Conservation (phyloP, 1,140 invertebrate species). For the Cecropterus lyciades region DNA sequence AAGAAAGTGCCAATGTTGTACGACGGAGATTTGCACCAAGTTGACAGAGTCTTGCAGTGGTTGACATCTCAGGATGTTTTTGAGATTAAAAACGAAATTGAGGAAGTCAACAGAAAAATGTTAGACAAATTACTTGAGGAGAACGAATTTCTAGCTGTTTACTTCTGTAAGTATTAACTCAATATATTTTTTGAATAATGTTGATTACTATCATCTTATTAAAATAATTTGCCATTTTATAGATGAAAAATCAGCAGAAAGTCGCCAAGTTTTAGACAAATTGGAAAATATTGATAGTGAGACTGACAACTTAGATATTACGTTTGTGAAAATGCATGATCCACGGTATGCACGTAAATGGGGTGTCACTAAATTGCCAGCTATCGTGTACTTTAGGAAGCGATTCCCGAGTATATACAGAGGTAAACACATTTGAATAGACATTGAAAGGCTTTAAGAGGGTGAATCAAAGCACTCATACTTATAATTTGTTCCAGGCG, state of each 20-base stretch:
- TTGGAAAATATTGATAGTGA: slow-evolving; percentile 97
- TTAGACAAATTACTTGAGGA: slow-evolving; percentile 96
- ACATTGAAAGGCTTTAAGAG: not conserved
- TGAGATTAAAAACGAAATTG: slow-evolving; percentile 98
- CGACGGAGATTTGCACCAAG: slow-evolving; percentile 95
- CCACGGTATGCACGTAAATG: slow-evolving; percentile 96
- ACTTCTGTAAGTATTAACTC: slow-evolving; percentile 92
- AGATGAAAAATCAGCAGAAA: slow-evolving; percentile 93
- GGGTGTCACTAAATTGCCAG: slow-evolving; percentile 96
- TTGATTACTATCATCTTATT: not conserved
- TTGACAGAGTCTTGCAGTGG: slow-evolving; percentile 94
- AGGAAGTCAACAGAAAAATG: slow-evolving; percentile 98
- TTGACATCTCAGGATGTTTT: slow-evolving; percentile 97
- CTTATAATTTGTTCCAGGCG: slow-evolving; percentile 97
- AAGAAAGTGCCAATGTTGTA: slow-evolving; percentile 95
- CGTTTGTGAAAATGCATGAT: slow-evolving; percentile 97
- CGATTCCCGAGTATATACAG: slow-evolving; percentile 97
- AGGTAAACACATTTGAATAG: slow-evolving; percentile 83
- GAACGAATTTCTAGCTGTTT: slow-evolving; percentile 97
- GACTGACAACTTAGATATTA: slow-evolving; percentile 97
- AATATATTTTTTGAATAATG: no score
- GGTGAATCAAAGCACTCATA: no score
- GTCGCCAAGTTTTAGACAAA: slow-evolving; percentile 91
- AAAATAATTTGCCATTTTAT: slow-evolving; percentile 37
- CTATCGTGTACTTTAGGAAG: slow-evolving; percentile 96